Percentiles rank a stretch among this genome's conserved stretches.
Conservation (phyloP, 2,113 vertebrate species). For the Loxodonta africana region DNA sequence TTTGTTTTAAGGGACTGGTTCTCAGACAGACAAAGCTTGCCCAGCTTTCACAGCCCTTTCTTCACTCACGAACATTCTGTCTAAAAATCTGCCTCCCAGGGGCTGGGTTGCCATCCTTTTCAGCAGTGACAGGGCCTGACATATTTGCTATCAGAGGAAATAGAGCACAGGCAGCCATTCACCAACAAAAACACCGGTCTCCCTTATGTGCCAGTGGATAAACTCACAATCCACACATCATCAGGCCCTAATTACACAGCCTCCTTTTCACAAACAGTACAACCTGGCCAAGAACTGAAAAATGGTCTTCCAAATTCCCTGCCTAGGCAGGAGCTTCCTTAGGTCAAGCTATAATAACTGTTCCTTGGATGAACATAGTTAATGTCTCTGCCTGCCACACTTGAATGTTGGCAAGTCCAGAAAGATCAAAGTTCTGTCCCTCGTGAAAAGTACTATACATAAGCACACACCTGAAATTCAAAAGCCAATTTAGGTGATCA, state of each 20-base stretch:
- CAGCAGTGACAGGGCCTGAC: not conserved
- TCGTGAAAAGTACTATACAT: not conserved
- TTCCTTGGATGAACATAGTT: not conserved
- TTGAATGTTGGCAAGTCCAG: not conserved
- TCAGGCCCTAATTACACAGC: not conserved
- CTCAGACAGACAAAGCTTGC: not conserved
- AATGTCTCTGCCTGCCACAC: not conserved
- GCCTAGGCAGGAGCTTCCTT: not conserved
- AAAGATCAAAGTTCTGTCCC: not conserved
- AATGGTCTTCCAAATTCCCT: not conserved
- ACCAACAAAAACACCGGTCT: not conserved
- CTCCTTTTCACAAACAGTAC: constrained; percentile 28
- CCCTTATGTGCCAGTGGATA: not conserved
- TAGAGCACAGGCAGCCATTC: not conserved
- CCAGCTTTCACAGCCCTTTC: not conserved
- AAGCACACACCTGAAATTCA: constrained; percentile 1
- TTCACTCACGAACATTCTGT: not conserved
- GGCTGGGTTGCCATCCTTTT: not conserved
- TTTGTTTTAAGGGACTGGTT: not conserved
- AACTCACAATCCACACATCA: not conserved
- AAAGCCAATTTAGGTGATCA: not conserved
- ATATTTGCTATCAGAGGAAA: not conserved
- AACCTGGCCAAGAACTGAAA: constrained; percentile 25
- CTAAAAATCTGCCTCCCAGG: not conserved
- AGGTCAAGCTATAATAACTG: constrained; percentile 6